Evolutionary conservation across 1,140 invertebrate species (phyloP).

Genomic region (Ctenoplectra terminalis): DNA sequence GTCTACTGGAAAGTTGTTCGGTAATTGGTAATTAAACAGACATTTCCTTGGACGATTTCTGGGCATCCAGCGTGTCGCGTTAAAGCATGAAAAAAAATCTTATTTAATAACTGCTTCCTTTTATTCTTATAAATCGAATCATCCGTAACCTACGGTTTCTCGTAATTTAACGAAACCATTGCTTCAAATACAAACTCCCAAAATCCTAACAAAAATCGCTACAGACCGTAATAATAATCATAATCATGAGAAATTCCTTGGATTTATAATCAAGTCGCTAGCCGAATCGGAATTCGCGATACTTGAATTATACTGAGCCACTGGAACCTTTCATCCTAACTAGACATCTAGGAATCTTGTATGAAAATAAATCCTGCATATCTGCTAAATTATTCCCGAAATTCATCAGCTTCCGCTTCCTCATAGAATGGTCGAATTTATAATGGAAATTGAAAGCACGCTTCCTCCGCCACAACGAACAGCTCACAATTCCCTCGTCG

Average conservation of each 20-base stretch:
- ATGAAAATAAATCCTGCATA: not conserved
- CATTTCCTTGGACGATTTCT: not conserved
- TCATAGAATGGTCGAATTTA: no score
- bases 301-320: not conserved
- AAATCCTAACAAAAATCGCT: not conserved
- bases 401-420: no score
- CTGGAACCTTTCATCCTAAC: not conserved
- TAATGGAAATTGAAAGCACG: no score
- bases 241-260: not conserved
- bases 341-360: not conserved
- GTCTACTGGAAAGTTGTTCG: not conserved
- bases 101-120: no score
- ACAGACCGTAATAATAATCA: not conserved
- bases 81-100: no score
- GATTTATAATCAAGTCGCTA: not conserved
- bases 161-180: no score
- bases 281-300: not conserved
- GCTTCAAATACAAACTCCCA: no score
- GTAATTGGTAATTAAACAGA: not conserved
- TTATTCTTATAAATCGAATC: no score
- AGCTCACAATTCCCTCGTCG: no score
- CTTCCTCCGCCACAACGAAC: no score
- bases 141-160: no score
- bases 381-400: not conserved
- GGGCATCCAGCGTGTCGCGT: not conserved